A percentile compares a stretch with the other conserved stretches of the same genome.
These are phyloP conservation scores for Vultur gryphus DNA, from an alignment of 2,797 vertebrate species.

Conservation along the genomic window DNA sequence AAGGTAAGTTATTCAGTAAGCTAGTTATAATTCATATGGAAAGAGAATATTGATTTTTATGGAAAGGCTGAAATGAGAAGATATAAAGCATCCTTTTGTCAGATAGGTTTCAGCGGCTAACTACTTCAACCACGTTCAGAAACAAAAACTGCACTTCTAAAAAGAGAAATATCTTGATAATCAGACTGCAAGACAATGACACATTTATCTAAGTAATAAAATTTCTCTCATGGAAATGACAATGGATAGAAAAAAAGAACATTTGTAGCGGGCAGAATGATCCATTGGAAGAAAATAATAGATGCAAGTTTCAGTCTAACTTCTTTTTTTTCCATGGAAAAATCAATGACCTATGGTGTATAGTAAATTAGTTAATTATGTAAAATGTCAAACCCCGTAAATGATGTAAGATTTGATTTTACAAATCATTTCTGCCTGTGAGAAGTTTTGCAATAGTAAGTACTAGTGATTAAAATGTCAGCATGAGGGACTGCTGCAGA, in stretches of 20 bases:
- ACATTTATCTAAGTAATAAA: not conserved
- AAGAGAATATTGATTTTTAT: not conserved
- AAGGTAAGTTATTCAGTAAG: not conserved
- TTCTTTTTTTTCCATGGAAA: slow-evolving; percentile 15
- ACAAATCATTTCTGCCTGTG: slow-evolving; percentile 58
- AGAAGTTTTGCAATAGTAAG: slow-evolving; percentile 47
- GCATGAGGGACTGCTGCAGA: slow-evolving; percentile 42
- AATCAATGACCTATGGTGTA: slow-evolving; percentile 56
- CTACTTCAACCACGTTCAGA: not conserved
- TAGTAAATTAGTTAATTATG: slow-evolving; percentile 69
- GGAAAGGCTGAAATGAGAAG: not conserved
- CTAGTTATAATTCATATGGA: not conserved
- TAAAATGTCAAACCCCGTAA: slow-evolving; percentile 35
- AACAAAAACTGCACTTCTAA: not conserved
- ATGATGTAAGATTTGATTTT: slow-evolving; percentile 60
- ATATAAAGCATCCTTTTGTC: not conserved
- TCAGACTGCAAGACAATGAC: not conserved
- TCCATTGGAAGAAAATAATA: slow-evolving; percentile 45
- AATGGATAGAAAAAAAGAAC: not conserved
- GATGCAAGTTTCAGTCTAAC: slow-evolving; percentile 9
- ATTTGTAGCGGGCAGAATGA: slow-evolving; percentile 4
- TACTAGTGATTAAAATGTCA: slow-evolving; percentile 70
- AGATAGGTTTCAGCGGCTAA: slow-evolving; percentile 15
- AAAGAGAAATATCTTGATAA: not conserved
- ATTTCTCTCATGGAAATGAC: not conserved